Evolutionary conservation across 2,888 invertebrate genomes (phyloP), one percentile per base, ranked within the genome.

Genomic region (Ornithoptera priamus): DNA sequence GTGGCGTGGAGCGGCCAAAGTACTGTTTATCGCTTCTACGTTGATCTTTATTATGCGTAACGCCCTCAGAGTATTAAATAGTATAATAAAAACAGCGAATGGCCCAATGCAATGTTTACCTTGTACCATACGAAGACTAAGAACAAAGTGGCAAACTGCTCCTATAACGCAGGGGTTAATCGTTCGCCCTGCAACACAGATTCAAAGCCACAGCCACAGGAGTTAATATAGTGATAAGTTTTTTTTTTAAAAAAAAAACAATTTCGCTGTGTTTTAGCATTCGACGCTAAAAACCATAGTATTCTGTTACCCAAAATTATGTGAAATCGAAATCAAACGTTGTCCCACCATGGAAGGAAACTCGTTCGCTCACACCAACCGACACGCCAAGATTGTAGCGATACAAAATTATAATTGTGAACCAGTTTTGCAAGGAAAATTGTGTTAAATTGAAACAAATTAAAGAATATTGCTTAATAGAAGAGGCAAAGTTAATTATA

Each of bases 21-120:
- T 57, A 17, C n/a, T 46, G 22, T 20, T 66, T 62, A 59, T 65
- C 61, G 61, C 17, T 18, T 36, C 39, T 39, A 46, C 46, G 62
- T 50, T 46, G 68, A 59, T 60, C 61, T 62, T 65, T 65, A 65
- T 62, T 59, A 53, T 56, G 62, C 69, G 69, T 69, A 59, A 65
- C 59, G 39, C 59, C 53, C 64, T 64, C 36, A 5, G 4, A 8
- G 36, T 15, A 64, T 63, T 24, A 53, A 63, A 50, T 30, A 56
- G 36, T 20, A 12, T 46, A 42, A 46, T 62, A 62, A 46, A 62
- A 46, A 30, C 30, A 30, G 15, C 24, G 10, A 62, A 62, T 22
- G 4, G 10, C 17, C 22, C 17, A 46, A 22, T n/a, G 17, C 6
- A 1, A 62, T 17, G 17, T 12, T 22, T 62, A 22, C 46, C 17